Base-by-base conservation (phyloP, 2,888 invertebrate species). In the Drosophila villosipedis region DNA sequence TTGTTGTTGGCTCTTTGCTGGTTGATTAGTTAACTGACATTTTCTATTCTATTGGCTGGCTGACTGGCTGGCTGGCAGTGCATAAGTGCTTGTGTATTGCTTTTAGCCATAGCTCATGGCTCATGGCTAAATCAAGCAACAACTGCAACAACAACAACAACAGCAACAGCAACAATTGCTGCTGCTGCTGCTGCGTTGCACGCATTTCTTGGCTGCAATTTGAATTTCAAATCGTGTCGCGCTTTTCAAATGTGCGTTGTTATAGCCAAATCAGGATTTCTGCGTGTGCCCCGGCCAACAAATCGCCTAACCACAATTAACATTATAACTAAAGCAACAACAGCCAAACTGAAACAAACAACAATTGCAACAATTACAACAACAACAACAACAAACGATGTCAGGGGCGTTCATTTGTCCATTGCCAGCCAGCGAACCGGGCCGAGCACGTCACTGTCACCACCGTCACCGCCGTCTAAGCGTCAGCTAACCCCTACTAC, bases 341-440 rank as follows among this genome's bases (percentile, higher is more conserved):
- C 65, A 62, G 14, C 55, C 47, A n/a, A 50, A 60, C 55, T 35
- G 41, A 62, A 70, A 58, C 80, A 70, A 50, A 30, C 62, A 43
- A 47, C 47, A 60, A 19, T 49, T 59, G 22, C 58, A 75, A 47
- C 22, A 47, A n/a, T 63, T 58, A n/a, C n/a, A n/a, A n/a, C n/a
- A n/a, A n/a, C 66, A 61, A 43, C 85, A 85, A 81, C 89, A 86
- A 82, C 80, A 49, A 87, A 87, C 89, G 88, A 86, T 87, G 87
- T 87, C 87, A 87, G 89, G 87, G 87, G 89, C 87, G 89, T 90
- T 90, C 86, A 88, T 90, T 87, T 86, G 85, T 86, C 85, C 85
- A 85, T 85, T 85, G 85, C 85, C 89, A 85, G 89, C 78, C 78
- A 83, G 78, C 84, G 78, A 80, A 78, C 75, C 80, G 83, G 80